A percentile compares a stretch with the other conserved stretches of the same genome.
phyloP scores from a whole-genome alignment of 2,113 vertebrate genomes.

The Struthidea cinerea region DNA sequence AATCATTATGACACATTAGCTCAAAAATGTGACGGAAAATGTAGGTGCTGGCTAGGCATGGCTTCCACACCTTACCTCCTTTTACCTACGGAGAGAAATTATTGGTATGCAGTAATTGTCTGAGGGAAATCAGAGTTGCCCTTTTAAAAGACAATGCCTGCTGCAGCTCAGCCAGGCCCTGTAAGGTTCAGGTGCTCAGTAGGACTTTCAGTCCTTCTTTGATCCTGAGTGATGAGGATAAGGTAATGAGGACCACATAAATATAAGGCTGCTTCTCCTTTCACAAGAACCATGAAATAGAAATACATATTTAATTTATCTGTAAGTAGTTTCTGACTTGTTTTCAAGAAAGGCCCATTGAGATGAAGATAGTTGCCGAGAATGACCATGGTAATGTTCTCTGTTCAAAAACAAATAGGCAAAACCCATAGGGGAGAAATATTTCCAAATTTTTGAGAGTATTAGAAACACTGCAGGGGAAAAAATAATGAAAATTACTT shows the following conservation, averaged over 20 bases:
- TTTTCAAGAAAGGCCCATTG: not conserved
- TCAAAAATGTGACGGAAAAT: not conserved
- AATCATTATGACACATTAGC: not conserved
- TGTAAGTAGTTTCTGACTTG: not conserved
- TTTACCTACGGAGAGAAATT: not conserved
- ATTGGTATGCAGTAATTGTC: not conserved
- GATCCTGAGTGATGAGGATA: not conserved
- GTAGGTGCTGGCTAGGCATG: not conserved
- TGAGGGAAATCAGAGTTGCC: not conserved
- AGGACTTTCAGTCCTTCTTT: not conserved
- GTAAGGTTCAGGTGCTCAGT: not conserved
- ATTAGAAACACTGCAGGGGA: not conserved
- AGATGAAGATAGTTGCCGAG: not conserved
- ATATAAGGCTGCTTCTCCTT: not conserved
- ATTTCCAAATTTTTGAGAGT: not conserved
- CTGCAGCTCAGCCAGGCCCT: not conserved
- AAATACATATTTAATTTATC: not conserved
- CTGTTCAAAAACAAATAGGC: not conserved
- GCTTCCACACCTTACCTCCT: not conserved
- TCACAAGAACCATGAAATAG: not conserved
- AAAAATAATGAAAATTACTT: not conserved
- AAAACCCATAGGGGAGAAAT: not conserved
- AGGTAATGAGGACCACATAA: not conserved
- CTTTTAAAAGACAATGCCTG: not conserved
- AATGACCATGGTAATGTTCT: not conserved